phyloP scores from a whole-genome alignment of 2,888 invertebrate species.

The Yponomeuta evonymella region DNA sequence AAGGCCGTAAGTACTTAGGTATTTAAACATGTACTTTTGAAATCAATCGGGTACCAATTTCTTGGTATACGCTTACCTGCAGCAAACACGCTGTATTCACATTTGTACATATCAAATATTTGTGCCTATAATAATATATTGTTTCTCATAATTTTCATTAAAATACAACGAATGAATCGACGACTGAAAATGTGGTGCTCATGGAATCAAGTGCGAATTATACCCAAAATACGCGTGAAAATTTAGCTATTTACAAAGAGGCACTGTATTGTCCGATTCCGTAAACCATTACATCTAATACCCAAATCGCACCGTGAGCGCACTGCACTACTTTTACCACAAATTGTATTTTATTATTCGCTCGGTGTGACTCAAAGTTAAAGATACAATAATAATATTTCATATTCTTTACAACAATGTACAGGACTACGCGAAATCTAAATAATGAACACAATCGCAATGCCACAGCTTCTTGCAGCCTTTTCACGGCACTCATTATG shows the following conservation, averaged over 20 bases:
- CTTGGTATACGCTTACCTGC: too few species aligned
- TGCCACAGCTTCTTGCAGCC: slow-evolving; percentile 40
- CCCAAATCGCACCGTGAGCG: neutral
- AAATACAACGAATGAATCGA: neutral
- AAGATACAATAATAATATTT: slow-evolving; percentile 12
- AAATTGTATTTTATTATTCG: neutral
- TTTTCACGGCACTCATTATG: slow-evolving; percentile 16
- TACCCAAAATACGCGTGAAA: neutral
- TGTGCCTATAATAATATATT: slow-evolving; percentile 28
- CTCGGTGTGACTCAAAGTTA: slow-evolving; percentile 17
- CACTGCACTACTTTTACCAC: neutral
- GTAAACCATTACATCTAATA: neutral
- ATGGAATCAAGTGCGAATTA: neutral
- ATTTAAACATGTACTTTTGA: neutral
- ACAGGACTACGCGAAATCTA: slow-evolving; percentile 49
- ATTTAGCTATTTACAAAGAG: slow-evolving; percentile 11
- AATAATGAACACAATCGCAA: slow-evolving; percentile 61
- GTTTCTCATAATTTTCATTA: slow-evolving; percentile 1
- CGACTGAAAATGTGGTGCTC: neutral
- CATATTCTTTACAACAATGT: slow-evolving; percentile 42
- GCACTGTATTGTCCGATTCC: slow-evolving; percentile 12
- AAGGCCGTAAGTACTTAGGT: neutral
- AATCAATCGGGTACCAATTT: neutral
- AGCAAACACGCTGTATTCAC: slow-evolving; percentile 44
- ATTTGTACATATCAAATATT: slow-evolving; percentile 35